Conservation (phyloP, 2,888 invertebrate genomes). For the Euphydryas editha region DNA sequence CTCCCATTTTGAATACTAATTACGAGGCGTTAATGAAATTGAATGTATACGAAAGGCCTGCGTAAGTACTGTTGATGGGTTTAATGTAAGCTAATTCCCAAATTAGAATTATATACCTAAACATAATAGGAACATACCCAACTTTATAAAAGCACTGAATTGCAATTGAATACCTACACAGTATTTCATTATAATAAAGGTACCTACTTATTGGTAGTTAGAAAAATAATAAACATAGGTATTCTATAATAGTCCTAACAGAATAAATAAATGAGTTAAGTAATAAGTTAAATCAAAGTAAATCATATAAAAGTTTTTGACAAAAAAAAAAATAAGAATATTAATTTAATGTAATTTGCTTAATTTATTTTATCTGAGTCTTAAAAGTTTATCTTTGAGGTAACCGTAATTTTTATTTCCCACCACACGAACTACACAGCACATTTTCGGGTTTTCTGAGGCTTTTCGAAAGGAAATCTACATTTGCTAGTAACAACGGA, state of each 20-base stretch:
- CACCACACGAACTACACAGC: constrained; percentile 4
- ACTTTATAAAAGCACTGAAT: not conserved
- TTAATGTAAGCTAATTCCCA: not conserved
- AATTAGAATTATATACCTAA: not conserved
- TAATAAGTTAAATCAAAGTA: no score
- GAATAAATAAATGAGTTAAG: no score
- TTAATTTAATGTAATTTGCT: not conserved
- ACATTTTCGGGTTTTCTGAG: constrained; percentile 38
- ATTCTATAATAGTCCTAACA: no score
- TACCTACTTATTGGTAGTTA: no score
- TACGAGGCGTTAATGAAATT: constrained; percentile 75
- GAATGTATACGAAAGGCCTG: constrained; percentile 38
- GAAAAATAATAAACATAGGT: no score
- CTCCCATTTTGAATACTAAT: constrained; percentile 77
- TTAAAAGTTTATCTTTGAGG: not conserved
- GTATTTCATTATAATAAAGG: no score
- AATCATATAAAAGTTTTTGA: no score
- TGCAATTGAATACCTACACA: no score
- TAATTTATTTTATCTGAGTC: not conserved
- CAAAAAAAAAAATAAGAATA: no score
- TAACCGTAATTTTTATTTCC: not conserved
- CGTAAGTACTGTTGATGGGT: constrained; percentile 1
- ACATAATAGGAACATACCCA: not conserved
- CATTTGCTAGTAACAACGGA: constrained; percentile 48
- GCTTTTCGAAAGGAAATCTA: constrained; percentile 43